Evolutionary conservation across 2,797 vertebrate genomes (phyloP).

Genomic region (Siniperca scherzeri): DNA sequence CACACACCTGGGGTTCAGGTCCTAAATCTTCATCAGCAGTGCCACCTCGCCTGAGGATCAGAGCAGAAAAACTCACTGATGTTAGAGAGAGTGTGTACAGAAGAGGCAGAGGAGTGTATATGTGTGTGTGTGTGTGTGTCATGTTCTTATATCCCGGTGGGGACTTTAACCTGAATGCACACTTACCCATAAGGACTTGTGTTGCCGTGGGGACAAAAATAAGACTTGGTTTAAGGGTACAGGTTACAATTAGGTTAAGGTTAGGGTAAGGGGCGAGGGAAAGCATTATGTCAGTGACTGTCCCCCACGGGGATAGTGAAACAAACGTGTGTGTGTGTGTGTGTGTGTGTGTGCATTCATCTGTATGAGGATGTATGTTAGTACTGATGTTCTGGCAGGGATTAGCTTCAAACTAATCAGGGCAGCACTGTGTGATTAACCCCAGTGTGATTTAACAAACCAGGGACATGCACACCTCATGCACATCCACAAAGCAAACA

Average conservation of each 20-base stretch:
- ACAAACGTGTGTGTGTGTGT: slow-evolving; percentile 4
- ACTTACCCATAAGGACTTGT: too few species aligned
- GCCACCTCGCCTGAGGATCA: slow-evolving; percentile 55
- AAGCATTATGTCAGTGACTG: too few species aligned
- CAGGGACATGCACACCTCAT: slow-evolving; percentile 21
- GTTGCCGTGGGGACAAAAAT: too few species aligned
- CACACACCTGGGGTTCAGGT: slow-evolving; percentile 38
- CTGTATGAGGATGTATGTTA: slow-evolving; percentile 49
- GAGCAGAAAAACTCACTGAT: slow-evolving; percentile 65
- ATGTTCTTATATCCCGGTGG: too few species aligned
- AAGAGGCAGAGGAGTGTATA: not conserved
- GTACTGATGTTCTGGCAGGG: slow-evolving; percentile 44
- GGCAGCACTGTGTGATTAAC: slow-evolving; percentile 49
- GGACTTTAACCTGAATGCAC: too few species aligned
- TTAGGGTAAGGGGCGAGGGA: too few species aligned
- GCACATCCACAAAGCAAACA: slow-evolving; percentile 21
- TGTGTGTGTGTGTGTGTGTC: not conserved
- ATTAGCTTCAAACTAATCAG: slow-evolving; percentile 62
- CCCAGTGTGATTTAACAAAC: slow-evolving; percentile 44
- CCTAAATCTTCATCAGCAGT: slow-evolving; percentile 74
- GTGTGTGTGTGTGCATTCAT: slow-evolving; percentile 29
- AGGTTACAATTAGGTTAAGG: too few species aligned
- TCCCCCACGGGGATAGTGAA: too few species aligned
- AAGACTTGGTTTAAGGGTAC: too few species aligned
- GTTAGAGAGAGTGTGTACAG: slow-evolving; percentile 34